A percentile compares a stretch with the other conserved stretches of the same genome.
Evolutionary conservation across 2,113 vertebrate genomes (phyloP).

Genomic region (Microtus oregoni): DNA sequence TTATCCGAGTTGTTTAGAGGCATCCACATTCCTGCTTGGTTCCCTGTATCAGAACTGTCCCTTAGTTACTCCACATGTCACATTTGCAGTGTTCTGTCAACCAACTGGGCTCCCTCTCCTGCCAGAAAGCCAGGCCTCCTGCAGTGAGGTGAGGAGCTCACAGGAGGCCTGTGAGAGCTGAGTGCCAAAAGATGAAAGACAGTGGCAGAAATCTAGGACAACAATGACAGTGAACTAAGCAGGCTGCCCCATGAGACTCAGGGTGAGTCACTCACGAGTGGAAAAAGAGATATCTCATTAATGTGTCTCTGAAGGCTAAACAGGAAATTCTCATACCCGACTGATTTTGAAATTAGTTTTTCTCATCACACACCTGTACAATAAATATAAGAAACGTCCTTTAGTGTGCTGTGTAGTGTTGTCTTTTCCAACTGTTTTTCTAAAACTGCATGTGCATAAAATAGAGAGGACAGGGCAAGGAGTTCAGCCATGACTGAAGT

Average conservation of each 20-base stretch:
- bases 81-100: not conserved
- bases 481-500: too few relatives aligned
- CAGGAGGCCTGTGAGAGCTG: not conserved
- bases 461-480: too few relatives aligned
- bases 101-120: not conserved
- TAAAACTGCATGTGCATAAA: too few relatives aligned
- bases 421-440: too few relatives aligned
- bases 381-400: not conserved
- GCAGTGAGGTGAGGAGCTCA: not conserved
- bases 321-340: constrained; percentile 58
- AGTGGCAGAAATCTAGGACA: not conserved
- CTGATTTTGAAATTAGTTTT: constrained; percentile 48
- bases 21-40: not conserved
- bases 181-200: not conserved
- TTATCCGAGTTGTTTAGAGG: not conserved
- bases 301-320: constrained; percentile 1
- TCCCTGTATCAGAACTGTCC: not conserved
- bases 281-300: constrained; percentile 39
- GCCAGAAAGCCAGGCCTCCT: not conserved
- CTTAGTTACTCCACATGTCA: not conserved
- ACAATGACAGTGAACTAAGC: not conserved
- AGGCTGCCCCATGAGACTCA: not conserved
- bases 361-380: constrained; percentile 24
- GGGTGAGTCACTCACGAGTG: constrained; percentile 11
- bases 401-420: too few relatives aligned